Evolutionary conservation across 2,888 invertebrate species (phyloP).

Genomic region (Cerceris rybyensis): DNA sequence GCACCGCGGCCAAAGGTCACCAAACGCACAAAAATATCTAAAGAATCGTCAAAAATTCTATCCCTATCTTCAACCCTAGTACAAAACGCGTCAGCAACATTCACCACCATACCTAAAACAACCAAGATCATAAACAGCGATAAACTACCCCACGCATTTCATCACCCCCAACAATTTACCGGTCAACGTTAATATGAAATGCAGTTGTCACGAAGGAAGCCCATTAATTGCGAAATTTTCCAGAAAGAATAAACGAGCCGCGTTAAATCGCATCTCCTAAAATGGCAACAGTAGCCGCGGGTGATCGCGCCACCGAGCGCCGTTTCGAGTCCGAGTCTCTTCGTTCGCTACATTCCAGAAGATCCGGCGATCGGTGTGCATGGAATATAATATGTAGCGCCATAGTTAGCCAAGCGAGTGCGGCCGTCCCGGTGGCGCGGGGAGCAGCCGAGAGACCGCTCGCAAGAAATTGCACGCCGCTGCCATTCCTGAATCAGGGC

Average conservation of each 20-base stretch:
- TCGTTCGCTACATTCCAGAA: slow-evolving; percentile 68
- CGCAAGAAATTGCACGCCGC: slow-evolving; percentile 73
- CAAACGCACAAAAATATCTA: no score
- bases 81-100: no score
- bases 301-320: slow-evolving; percentile 45
- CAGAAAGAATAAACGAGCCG: background rate
- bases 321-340: slow-evolving; percentile 51
- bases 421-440: background rate
- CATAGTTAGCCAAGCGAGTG: slow-evolving; percentile 56
- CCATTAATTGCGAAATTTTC: background rate
- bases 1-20: no score
- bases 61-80: no score
- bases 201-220: background rate
- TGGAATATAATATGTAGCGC: slow-evolving; percentile 73
- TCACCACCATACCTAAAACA: no score
- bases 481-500: slow-evolving; percentile 78
- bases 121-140: no score
- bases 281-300: slow-evolving; percentile 38
- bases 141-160: no score
- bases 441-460: slow-evolving; percentile 32
- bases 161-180: no score
- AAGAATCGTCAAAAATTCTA: no score
- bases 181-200: no score
- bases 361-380: slow-evolving; percentile 68
- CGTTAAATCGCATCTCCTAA: slow-evolving; percentile 38